A percentile compares a stretch with the other conserved stretches of the same genome.
These are phyloP conservation scores for Potamilus streckersoni DNA, from an alignment of 1,140 invertebrate genomes.

Conservation along the genomic window DNA sequence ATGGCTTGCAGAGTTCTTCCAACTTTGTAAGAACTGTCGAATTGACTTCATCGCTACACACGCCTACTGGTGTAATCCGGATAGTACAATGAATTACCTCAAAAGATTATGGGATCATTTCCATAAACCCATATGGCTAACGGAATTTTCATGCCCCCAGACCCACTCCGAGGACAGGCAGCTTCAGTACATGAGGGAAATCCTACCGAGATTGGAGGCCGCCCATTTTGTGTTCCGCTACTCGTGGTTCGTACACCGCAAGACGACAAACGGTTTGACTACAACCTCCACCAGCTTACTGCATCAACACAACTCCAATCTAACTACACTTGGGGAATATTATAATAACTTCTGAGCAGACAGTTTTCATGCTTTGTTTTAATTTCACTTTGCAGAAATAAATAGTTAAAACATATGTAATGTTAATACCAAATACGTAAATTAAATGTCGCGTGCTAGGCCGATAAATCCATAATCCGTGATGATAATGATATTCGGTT, in stretches of 20 bases:
- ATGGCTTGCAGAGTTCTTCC: slow-evolving; percentile 43
- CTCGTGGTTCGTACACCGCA: slow-evolving; percentile 18
- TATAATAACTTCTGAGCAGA: slow-evolving; percentile 25
- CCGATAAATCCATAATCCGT: too few species aligned
- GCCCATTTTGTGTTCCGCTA: slow-evolving; percentile 37
- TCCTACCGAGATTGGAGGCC: slow-evolving; percentile 36
- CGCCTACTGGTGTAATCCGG: slow-evolving; percentile 37
- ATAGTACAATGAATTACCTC: slow-evolving; percentile 39
- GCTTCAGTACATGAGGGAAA: slow-evolving; percentile 36
- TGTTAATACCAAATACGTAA: too few species aligned
- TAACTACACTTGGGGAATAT: slow-evolving; percentile 29
- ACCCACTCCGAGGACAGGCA: slow-evolving; percentile 22
- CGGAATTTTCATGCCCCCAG: slow-evolving; percentile 42
- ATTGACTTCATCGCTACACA: slow-evolving; percentile 44
- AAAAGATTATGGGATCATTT: slow-evolving; percentile 35
- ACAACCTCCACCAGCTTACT: slow-evolving; percentile 22
- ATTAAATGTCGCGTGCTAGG: too few species aligned
- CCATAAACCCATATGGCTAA: slow-evolving; percentile 40
- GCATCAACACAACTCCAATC: slow-evolving; percentile 10
- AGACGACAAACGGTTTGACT: slow-evolving; percentile 1
- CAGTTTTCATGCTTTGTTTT: too few species aligned
- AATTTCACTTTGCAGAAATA: too few species aligned
- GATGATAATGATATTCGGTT: too few species aligned
- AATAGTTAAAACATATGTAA: too few species aligned
- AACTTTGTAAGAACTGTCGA: slow-evolving; percentile 31